Percentiles rank a stretch among this genome's conserved stretches.
These are phyloP conservation scores for Tortricodes alternella DNA, from an alignment of 2,888 invertebrate genomes.

Conservation along the genomic window DNA sequence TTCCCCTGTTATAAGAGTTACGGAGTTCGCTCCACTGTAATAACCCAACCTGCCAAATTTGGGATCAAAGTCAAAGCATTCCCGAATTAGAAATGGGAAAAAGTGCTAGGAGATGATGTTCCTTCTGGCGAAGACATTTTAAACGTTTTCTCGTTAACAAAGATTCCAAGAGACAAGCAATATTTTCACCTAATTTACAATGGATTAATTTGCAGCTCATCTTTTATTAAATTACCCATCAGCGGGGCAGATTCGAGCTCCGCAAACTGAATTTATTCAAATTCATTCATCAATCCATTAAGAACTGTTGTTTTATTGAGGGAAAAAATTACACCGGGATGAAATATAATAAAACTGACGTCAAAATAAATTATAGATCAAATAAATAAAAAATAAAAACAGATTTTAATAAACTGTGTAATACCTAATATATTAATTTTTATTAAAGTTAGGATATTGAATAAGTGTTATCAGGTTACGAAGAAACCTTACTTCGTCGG, in stretches of 20 bases:
- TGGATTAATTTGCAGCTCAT: conserved; percentile 24
- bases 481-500: no score
- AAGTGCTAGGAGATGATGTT: background rate
- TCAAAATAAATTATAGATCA: no score
- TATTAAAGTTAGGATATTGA: no score
- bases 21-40: no score
- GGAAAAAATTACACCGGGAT: background rate
- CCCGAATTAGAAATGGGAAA: background rate
- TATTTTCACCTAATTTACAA: conserved; percentile 18
- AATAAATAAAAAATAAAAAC: background rate
- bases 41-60: no score
- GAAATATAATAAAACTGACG: background rate
- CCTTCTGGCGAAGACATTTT: background rate
- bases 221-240: conserved; percentile 26
- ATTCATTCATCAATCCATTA: conserved; percentile 29
- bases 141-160: conserved; percentile 8
- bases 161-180: conserved; percentile 5
- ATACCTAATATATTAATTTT: background rate
- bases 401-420: background rate
- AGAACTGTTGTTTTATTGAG: conserved; percentile 15
- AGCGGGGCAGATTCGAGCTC: conserved; percentile 13
- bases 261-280: conserved; percentile 27
- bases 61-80: no score
- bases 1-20: no score
- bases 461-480: no score